Conservation (phyloP, 2,888 invertebrate genomes). For the Yponomeuta plumbellus region DNA sequence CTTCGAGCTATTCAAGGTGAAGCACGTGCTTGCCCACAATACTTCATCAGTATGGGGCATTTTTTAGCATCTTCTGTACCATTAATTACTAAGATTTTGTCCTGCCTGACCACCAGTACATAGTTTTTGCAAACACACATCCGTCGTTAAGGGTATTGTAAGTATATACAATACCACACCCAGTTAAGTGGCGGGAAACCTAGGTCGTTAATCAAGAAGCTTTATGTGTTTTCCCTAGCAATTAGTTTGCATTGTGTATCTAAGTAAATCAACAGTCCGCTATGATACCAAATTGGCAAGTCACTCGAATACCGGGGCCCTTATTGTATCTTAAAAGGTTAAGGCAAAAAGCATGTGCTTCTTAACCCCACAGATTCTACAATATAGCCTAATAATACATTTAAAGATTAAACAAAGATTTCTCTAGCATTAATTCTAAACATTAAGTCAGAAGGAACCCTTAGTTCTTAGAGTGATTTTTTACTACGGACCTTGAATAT, state of each 20-base stretch:
- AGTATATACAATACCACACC: neutral
- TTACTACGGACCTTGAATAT: neutral
- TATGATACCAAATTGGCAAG: constrained; percentile 37
- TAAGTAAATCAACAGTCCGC: constrained; percentile 35
- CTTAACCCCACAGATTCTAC: neutral
- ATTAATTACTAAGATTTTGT: neutral
- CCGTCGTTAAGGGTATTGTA: neutral
- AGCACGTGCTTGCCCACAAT: constrained; percentile 24
- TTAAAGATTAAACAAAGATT: neutral
- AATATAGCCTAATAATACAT: neutral
- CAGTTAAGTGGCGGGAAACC: neutral
- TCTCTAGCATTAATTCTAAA: neutral
- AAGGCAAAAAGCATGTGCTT: neutral
- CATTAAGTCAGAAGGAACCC: neutral
- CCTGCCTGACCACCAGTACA: neutral
- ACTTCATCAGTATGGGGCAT: constrained; percentile 10
- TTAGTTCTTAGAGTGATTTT: neutral
- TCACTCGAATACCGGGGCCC: constrained; percentile 37
- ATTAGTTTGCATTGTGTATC: constrained; percentile 49
- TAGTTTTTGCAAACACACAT: neutral
- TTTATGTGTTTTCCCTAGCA: constrained; percentile 29
- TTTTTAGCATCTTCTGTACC: neutral
- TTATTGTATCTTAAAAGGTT: constrained; percentile 27
- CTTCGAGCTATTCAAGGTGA: constrained; percentile 25
- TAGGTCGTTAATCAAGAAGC: constrained; percentile 7